Base-by-base conservation (phyloP, 2,888 invertebrate species). In the Troides oblongomaculatus region DNA sequence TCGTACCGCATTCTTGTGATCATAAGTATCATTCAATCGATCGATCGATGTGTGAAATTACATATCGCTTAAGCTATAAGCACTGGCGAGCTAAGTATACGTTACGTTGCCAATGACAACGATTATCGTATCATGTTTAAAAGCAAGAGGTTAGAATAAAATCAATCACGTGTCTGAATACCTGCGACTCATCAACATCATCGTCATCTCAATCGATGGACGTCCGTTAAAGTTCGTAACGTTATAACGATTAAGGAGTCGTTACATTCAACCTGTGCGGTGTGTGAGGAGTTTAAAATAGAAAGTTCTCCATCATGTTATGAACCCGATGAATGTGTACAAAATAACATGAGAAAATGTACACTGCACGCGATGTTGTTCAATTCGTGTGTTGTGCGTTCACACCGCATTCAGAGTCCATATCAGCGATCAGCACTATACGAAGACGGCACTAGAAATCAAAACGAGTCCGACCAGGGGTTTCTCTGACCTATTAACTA, bases 401-500 rank as follows among this genome's bases (percentile, higher is more conserved):
- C 62, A 21, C 62, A 4, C 39, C 17, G 56, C 53, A 30, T 57
- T 57, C 53, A 61, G 62, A 23, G 61, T 61, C 63, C 66, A 80
- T 74, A 74, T 84, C 84, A 87, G 87, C 86, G 85, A 87, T 84
- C 83, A 74, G 83, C 84, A 86, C 78, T 82, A 85, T 86, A 79
- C 80, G 75, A 78, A 83, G 86, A 87, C 77, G 86, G 81, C 73
- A 74, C 83, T 85, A 88, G 88, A 88, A 87, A 88, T 84, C 84
- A 58, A 62, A 68, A 68, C 56, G 65, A 21, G 69, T 61, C 63
- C 64, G 62, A 68, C 79, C 72, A 73, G 81, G 81, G 66, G 84
- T 84, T 90, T 90, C 90, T 89, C 90, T 88, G 85, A 85, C 86
- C 88, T 85, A 87, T 90, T 88, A 90, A 91, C 84, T 83, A 87